These are phyloP conservation scores for Valencia hispanica DNA, from an alignment of 2,797 vertebrate genomes.

Conservation along the genomic window DNA sequence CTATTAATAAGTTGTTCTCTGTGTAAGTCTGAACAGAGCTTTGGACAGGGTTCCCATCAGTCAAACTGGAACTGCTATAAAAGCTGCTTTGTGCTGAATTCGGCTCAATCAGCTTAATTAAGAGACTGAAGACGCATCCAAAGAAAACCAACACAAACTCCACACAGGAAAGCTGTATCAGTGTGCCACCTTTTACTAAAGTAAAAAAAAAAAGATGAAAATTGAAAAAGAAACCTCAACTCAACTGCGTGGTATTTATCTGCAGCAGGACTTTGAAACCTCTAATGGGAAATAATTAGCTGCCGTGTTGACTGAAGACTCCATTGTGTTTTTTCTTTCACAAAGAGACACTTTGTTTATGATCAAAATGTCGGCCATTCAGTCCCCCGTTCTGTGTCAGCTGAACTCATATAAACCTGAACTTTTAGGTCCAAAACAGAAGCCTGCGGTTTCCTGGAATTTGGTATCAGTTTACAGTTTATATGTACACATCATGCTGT, in stretches of 20 bases:
- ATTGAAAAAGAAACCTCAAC: background rate
- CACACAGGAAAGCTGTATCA: too few relatives aligned
- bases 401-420: constrained; percentile 56
- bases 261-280: constrained; percentile 47
- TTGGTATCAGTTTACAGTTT: constrained; percentile 30
- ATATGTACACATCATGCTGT: constrained; percentile 1
- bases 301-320: constrained; percentile 57
- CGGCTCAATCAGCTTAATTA: background rate
- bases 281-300: constrained; percentile 64
- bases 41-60: background rate
- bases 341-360: constrained; percentile 73
- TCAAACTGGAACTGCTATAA: background rate
- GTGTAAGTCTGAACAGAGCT: background rate
- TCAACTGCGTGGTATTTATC: constrained; percentile 32
- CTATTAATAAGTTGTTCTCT: background rate
- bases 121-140: background rate
- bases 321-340: constrained; percentile 59
- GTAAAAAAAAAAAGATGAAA: background rate
- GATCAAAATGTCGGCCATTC: constrained; percentile 67
- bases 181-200: background rate
- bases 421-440: constrained; percentile 51
- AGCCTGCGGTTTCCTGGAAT: constrained; percentile 15
- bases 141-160: background rate
- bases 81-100: background rate
- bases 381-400: constrained; percentile 51